Percentiles rank a stretch among this genome's conserved stretches.
These are phyloP conservation scores for Diplolepis rosae DNA, from an alignment of 2,888 invertebrate species.

Conservation along the genomic window DNA sequence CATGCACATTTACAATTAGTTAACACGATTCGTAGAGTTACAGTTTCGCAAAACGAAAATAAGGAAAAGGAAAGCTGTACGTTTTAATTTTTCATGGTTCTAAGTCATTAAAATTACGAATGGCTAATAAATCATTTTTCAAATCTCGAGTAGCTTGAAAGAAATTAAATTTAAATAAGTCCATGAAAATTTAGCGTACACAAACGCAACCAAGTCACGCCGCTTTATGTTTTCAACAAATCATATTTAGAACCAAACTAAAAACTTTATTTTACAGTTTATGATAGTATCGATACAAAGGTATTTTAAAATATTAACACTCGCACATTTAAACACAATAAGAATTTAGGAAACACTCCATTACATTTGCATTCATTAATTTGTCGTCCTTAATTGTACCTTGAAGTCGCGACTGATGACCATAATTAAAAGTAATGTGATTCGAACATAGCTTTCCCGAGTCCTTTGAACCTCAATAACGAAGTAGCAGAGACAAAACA, in stretches of 20 bases:
- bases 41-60: constrained; percentile 10
- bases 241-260: constrained; percentile 45
- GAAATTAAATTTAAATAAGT: not conserved
- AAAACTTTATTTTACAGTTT: constrained; percentile 51
- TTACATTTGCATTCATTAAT: constrained; percentile 29
- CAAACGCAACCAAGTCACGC: not conserved
- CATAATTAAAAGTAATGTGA: constrained; percentile 35
- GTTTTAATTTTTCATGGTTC: constrained; percentile 7
- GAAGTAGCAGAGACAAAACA: constrained; percentile 44
- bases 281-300: constrained; percentile 54
- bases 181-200: constrained; percentile 1
- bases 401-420: not conserved
- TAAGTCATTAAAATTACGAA: not conserved
- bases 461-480: constrained; percentile 34
- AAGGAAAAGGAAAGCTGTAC: not conserved
- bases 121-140: not conserved
- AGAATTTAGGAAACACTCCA: constrained; percentile 39
- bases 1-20: constrained; percentile 7
- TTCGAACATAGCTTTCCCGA: constrained; percentile 34
- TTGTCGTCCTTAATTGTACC: constrained; percentile 18
- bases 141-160: not conserved
- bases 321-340: constrained; percentile 49
- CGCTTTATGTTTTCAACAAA: not conserved
- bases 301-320: constrained; percentile 58
- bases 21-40: constrained; percentile 3